Evolutionary conservation across 1,140 invertebrate species (phyloP).

Genomic region (Diorhabda carinulata): DNA sequence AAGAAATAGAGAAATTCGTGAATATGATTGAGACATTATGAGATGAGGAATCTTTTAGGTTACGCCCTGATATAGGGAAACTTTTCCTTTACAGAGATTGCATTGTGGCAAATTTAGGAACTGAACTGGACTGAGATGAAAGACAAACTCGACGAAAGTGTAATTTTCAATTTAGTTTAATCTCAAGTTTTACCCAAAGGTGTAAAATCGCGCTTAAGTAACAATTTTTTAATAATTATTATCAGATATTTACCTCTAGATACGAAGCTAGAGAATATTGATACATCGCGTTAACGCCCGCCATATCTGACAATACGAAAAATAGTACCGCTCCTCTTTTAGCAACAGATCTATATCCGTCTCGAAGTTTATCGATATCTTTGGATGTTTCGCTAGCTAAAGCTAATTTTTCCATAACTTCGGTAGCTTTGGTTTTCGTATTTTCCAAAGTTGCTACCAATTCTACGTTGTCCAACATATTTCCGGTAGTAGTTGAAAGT

Average conservation of each 20-base stretch:
- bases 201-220: too few species aligned
- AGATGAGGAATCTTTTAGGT: too few species aligned
- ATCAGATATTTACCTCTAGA: constrained; percentile 50
- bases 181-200: too few species aligned
- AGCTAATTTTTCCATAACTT: constrained; percentile 66
- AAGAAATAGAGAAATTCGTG: too few species aligned
- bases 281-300: constrained; percentile 83
- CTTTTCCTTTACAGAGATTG: too few species aligned
- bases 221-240: too few species aligned
- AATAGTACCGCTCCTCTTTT: constrained; percentile 82
- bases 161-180: too few species aligned
- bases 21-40: too few species aligned
- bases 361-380: constrained; percentile 76
- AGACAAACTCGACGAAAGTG: too few species aligned
- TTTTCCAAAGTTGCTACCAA: constrained; percentile 82
- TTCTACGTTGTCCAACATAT: constrained; percentile 88
- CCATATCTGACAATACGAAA: constrained; percentile 84
- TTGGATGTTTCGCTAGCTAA: constrained; percentile 67
- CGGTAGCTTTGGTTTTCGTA: constrained; percentile 76
- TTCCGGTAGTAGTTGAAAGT: constrained; percentile 77
- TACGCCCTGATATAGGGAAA: too few species aligned
- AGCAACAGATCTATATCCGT: constrained; percentile 78
- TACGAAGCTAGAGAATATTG: constrained; percentile 82
- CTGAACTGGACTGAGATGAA: too few species aligned
- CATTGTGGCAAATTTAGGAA: too few species aligned